Percentiles rank a stretch among this genome's conserved stretches.
phyloP scores from a whole-genome alignment of 2,888 invertebrate species.

The Caenorhabditis sinica region DNA sequence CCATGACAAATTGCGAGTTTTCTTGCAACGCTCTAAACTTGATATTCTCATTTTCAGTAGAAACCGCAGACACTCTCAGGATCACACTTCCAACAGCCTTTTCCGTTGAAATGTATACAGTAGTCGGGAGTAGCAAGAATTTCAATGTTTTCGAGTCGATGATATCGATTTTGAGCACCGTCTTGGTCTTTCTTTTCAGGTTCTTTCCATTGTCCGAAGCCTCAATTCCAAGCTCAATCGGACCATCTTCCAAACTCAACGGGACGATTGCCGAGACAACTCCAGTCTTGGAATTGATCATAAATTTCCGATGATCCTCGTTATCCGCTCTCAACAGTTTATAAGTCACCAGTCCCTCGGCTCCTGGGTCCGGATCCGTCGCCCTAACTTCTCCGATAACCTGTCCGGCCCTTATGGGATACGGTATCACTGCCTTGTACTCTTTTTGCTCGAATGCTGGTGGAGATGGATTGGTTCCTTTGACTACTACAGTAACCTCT shows the following conservation, averaged over 20 bases:
- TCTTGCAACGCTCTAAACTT: slow-evolving; percentile 70
- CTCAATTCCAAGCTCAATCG: slow-evolving; percentile 76
- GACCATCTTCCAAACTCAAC: slow-evolving; percentile 71
- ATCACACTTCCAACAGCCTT: slow-evolving; percentile 79
- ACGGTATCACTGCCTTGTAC: slow-evolving; percentile 70
- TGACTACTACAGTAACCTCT: slow-evolving; percentile 68
- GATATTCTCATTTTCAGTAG: slow-evolving; percentile 64
- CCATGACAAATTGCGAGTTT: slow-evolving; percentile 70
- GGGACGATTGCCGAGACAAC: slow-evolving; percentile 70
- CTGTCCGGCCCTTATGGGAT: slow-evolving; percentile 75
- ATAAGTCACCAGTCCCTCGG: slow-evolving; percentile 73
- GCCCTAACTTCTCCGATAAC: slow-evolving; percentile 76
- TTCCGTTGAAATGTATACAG: slow-evolving; percentile 80
- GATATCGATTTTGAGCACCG: slow-evolving; percentile 60
- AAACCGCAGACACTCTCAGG: slow-evolving; percentile 66
- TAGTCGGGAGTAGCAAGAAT: slow-evolving; percentile 81
- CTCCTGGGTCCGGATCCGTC: slow-evolving; percentile 80
- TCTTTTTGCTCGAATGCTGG: slow-evolving; percentile 79
- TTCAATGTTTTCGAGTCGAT: slow-evolving; percentile 66
- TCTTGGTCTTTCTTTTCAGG: slow-evolving; percentile 36
- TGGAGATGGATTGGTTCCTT: slow-evolving; percentile 78
- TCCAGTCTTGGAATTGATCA: slow-evolving; percentile 74
- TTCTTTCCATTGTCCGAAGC: slow-evolving; percentile 75
- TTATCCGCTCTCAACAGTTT: slow-evolving; percentile 51
- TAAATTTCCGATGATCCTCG: slow-evolving; percentile 64